These are phyloP conservation scores for Dendrolimus kikuchii DNA, from an alignment of 1,140 invertebrate genomes.

Conservation along the genomic window DNA sequence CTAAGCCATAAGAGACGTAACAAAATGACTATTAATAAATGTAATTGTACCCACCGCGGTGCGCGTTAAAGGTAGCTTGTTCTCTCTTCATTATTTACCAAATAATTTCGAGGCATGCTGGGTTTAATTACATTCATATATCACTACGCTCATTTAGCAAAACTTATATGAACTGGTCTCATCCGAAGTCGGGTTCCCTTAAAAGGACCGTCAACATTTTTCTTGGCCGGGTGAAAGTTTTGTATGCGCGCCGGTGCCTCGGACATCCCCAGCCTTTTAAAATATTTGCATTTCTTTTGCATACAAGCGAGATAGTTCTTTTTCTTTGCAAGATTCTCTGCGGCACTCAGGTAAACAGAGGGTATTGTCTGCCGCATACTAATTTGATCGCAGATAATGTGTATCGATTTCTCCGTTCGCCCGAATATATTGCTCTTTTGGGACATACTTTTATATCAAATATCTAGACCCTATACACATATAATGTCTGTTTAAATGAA, in stretches of 20 bases:
- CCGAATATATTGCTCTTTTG: too few relatives aligned
- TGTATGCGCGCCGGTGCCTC: constrained; percentile 40
- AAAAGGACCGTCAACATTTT: constrained; percentile 54
- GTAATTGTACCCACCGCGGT: too few relatives aligned
- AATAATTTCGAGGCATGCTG: neutral
- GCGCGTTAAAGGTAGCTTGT: too few relatives aligned
- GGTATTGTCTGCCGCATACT: constrained; percentile 14
- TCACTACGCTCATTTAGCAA: constrained; percentile 22
- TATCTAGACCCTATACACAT: too few relatives aligned
- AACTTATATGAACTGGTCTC: constrained; percentile 24
- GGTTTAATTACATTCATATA: constrained; percentile 23
- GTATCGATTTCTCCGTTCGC: too few relatives aligned
- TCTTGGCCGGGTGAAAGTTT: constrained; percentile 53
- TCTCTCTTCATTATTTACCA: too few relatives aligned
- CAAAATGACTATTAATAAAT: too few relatives aligned
- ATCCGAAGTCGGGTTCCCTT: constrained; percentile 41
- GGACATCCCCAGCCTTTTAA: constrained; percentile 49
- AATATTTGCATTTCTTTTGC: constrained; percentile 59
- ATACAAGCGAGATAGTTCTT: constrained; percentile 29
- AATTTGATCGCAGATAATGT: constrained; percentile 8
- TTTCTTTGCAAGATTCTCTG: constrained; percentile 29
- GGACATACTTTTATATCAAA: too few relatives aligned
- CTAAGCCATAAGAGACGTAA: too few relatives aligned
- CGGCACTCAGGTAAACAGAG: constrained; percentile 9
- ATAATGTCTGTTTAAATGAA: too few relatives aligned